phyloP scores from a whole-genome alignment of 2,888 invertebrate genomes.

The Luperina nickerlii region DNA sequence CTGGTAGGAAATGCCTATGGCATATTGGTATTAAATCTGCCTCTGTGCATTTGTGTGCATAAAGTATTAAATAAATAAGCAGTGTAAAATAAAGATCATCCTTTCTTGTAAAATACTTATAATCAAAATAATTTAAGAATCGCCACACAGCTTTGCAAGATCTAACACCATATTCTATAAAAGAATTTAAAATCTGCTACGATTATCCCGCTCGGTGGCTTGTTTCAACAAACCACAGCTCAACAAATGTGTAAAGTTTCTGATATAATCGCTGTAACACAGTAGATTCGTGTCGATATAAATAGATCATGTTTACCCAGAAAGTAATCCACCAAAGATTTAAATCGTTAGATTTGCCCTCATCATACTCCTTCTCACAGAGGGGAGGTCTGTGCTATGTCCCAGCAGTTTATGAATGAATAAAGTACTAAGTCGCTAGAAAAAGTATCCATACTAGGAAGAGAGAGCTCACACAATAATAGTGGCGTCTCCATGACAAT shows the following conservation, averaged over 20 bases:
- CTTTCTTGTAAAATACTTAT: neutral
- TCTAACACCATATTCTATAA: conserved; percentile 21
- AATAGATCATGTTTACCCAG: conserved; percentile 23
- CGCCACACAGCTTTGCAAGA: conserved; percentile 18
- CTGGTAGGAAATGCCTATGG: too few relatives aligned
- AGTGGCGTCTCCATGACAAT: neutral
- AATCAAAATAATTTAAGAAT: neutral
- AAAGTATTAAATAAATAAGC: too few relatives aligned
- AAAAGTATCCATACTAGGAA: neutral
- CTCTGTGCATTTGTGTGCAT: too few relatives aligned
- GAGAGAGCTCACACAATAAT: neutral
- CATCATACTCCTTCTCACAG: too few relatives aligned
- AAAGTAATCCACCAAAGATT: conserved; percentile 3
- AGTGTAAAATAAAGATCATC: neutral
- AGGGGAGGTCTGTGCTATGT: too few relatives aligned
- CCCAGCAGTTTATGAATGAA: too few relatives aligned
- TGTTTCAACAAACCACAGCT: conserved; percentile 18
- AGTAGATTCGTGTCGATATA: conserved; percentile 10
- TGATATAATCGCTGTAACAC: conserved; percentile 20
- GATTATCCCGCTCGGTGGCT: neutral
- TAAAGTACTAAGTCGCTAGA: neutral
- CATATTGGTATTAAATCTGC: too few relatives aligned
- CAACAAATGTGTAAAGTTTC: conserved; percentile 28
- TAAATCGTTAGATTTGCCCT: neutral
- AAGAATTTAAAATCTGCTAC: neutral